These are phyloP conservation scores for Pissodes strobi DNA, from an alignment of 1,140 invertebrate genomes.

Conservation along the genomic window DNA sequence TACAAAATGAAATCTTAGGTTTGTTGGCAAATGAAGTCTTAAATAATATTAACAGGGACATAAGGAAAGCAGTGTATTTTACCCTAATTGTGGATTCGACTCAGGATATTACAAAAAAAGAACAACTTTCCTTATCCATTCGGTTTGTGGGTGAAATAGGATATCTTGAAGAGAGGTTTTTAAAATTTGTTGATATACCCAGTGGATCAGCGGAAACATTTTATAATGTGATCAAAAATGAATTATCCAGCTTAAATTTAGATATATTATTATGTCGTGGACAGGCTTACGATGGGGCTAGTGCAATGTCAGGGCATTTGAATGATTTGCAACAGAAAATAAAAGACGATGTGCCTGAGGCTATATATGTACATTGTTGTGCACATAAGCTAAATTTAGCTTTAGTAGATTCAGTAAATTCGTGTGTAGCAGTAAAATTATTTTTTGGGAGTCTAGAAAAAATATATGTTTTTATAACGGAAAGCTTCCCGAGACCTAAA, in stretches of 20 bases:
- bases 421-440: neutral
- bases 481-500: neutral
- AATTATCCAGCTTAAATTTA: neutral
- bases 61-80: too few relatives aligned
- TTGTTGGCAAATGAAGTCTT: too few relatives aligned
- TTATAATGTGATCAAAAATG: neutral
- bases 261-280: neutral
- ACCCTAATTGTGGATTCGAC: too few relatives aligned
- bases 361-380: constrained; percentile 7
- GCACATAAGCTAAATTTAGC: constrained; percentile 2
- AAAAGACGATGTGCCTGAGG: constrained; percentile 1
- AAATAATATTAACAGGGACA: too few relatives aligned
- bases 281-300: neutral
- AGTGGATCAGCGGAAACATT: neutral
- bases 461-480: neutral
- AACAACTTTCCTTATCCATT: too few relatives aligned
- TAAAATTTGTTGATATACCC: too few relatives aligned
- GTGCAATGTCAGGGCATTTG: constrained; percentile 4
- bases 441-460: neutral
- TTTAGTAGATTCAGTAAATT: neutral
- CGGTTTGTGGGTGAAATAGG: too few relatives aligned
- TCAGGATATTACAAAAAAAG: too few relatives aligned
- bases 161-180: neutral
- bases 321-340: neutral
- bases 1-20: too few relatives aligned